These are phyloP conservation scores for Phylloscopus trochilus DNA, from an alignment of 2,113 vertebrate species.

Conservation along the genomic window DNA sequence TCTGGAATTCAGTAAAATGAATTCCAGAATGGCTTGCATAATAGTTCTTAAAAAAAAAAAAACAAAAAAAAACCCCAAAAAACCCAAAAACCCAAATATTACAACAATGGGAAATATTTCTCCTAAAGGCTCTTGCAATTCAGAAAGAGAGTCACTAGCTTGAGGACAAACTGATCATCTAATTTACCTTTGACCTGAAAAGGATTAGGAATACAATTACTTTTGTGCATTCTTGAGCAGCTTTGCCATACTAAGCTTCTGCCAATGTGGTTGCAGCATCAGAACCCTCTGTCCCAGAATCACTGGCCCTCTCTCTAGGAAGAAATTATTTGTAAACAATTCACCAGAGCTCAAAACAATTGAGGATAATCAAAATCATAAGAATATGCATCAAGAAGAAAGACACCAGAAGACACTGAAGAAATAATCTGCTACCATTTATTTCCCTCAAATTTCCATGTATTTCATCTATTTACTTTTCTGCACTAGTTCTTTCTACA, in stretches of 20 bases:
- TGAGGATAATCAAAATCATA: neutral
- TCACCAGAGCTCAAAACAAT: neutral
- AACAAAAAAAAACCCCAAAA: no score
- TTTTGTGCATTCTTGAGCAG: neutral
- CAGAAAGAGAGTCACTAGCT: neutral
- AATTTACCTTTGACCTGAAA: neutral
- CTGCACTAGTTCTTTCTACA: neutral
- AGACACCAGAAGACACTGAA: neutral
- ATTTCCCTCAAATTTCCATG: neutral
- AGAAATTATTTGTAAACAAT: neutral
- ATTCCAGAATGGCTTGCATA: neutral
- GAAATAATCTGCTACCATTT: neutral
- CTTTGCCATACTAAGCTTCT: neutral
- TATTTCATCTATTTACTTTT: neutral
- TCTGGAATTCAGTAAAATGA: neutral
- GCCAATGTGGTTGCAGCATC: neutral
- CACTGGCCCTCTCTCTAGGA: neutral
- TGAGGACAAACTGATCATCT: neutral
- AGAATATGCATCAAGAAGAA: neutral
- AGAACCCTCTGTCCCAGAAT: neutral
- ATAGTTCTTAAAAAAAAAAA: neutral
- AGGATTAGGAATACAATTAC: neutral
- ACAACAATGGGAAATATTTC: constrained; percentile 10
- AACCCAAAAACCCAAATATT: neutral
- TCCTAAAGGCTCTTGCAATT: neutral